Conservation (phyloP, 2,888 invertebrate genomes). For the Acanthosepion pharaonis region DNA sequence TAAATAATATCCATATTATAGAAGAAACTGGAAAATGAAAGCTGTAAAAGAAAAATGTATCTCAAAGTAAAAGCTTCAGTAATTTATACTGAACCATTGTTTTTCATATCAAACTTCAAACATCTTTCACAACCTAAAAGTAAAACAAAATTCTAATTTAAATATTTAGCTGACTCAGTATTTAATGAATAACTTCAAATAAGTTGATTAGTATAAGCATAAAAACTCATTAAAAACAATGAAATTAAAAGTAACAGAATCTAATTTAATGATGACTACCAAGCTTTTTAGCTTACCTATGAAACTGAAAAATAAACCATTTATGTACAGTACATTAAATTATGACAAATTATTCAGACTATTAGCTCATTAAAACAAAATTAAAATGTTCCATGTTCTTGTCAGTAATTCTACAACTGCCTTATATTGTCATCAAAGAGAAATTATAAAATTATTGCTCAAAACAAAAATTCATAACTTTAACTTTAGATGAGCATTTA, state of each 20-base stretch:
- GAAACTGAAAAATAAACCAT: neutral
- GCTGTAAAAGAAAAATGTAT: neutral
- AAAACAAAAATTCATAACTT: too few relatives aligned
- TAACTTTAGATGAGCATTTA: too few relatives aligned
- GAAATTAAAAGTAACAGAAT: neutral
- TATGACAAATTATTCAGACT: neutral
- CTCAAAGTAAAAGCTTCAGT: neutral
- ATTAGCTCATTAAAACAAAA: neutral
- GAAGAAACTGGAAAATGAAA: neutral
- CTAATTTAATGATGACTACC: neutral
- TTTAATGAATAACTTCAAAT: neutral
- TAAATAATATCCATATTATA: neutral
- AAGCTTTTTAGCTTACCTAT: neutral
- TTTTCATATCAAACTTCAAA: neutral
- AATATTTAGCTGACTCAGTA: neutral
- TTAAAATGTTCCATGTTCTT: neutral
- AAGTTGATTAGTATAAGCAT: conserved; percentile 33
- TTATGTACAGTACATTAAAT: neutral
- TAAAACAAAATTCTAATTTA: neutral
- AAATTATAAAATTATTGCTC: too few relatives aligned
- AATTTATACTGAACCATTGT: neutral
- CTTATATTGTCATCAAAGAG: too few relatives aligned
- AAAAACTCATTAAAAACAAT: neutral
- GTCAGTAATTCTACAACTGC: too few relatives aligned
- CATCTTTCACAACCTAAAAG: conserved; percentile 33